Base-by-base conservation (phyloP, 2,113 vertebrate species). In the Dissostichus mawsoni region DNA sequence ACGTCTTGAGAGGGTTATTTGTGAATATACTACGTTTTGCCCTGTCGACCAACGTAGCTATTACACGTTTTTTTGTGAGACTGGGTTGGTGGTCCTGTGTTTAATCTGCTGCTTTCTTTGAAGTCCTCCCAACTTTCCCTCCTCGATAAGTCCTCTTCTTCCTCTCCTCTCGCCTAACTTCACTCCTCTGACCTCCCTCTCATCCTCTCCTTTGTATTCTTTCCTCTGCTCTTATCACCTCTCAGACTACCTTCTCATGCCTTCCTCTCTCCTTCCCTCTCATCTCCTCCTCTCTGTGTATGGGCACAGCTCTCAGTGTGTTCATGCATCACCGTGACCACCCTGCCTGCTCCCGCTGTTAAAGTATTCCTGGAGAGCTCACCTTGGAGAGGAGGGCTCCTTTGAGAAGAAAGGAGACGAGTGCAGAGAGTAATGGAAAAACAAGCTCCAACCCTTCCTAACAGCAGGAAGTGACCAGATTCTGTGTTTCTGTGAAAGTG, bases 261-360 rank as follows among this genome's bases (percentile, higher is more conserved):
- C 61, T 73, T 20, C n/a, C n/a, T 80, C 74, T 80, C 72, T 73
- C 9, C 70, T 44, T 50, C 33, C 36, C 76, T 56, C 85, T 80
- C 69, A 20, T 74, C 76, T 61, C 53, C 29, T 12, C 59, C 71
- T 70, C 70, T 0, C 33, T 41, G 62, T 20, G 8, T 72, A 62
- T 41, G 48, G 66, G 8, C 76, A 67, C 71, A 11, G 68, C 70
- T 65, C 0, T 12, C 75, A 68, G 81, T 72, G 72, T 74, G 64
- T 56, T 41, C 83, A 82, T 81, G 83, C 88, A 75, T 90, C 74
- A 78, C 74, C 25, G 45, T 80, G 87, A 82, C 84, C 82, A 74
- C 74, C 85, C 76, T 72, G 90, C 61, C 69, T 56, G 74, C 81
- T 69, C 57, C 74, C 61, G 77, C 82, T 82, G 84, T 81, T 82